Base-by-base conservation (phyloP, 2,113 vertebrate genomes). In the Progne subis region DNA sequence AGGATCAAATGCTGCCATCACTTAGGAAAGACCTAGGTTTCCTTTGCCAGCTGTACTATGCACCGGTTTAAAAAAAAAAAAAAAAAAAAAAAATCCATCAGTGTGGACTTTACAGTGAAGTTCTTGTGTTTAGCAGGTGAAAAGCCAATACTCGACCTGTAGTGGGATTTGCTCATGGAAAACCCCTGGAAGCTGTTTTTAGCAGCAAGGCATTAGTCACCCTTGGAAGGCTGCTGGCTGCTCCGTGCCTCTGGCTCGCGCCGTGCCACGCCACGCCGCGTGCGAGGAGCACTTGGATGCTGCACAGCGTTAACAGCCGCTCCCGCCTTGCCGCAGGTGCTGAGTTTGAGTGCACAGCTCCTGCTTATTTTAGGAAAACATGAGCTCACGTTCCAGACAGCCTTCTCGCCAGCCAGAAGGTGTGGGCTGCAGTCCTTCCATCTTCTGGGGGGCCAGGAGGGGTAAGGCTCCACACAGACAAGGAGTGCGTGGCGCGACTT, bases 241-340 rank as follows among this genome's bases (percentile, higher is more conserved):
- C 64, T 84, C 43, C 6, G 14, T 1, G n/a, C 81, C 87, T 37
- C 91, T 95, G 96, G 90, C 82, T 85, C 11, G 1, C 41, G 5
- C 79, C 0, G 18, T 14, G 67, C 83, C 20, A 13, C 2, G 13
- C 79, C 2, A 9, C 8, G 49, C 88, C 44, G 14, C 6, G 5
- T 72, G 94, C 63, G 2, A 34, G 59, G 65, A 63, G 68, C 12
- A 47, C 87, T 77, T 94, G 94, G 87, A 96, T 79, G 87, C 95
- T 55, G 90, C 20, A 31, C 71, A 65, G 92, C 43, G 53, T 71
- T 84, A 86, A 39, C 50, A 77, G 90, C 53, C 17, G 6, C 92
- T 96, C 96, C 83, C 49, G 6, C 92, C 95, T 87, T 50, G 92
- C 97, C 70, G 17, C 96, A 97, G 97, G 97, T 97, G 89, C 69